phyloP scores from a whole-genome alignment of 2,797 vertebrate species.

The Gastrophryne carolinensis region DNA sequence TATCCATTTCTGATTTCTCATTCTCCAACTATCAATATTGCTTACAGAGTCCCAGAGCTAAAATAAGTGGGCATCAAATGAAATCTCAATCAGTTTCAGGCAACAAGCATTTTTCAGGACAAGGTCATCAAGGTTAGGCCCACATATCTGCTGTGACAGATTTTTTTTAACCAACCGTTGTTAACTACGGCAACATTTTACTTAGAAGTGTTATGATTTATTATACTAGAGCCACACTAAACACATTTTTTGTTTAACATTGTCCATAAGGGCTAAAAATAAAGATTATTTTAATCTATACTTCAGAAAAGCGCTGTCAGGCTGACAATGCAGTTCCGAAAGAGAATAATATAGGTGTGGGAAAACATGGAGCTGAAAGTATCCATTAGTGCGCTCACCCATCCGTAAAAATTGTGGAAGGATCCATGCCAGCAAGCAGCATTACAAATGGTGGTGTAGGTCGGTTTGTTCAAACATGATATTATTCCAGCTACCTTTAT shows the following conservation, averaged over 20 bases:
- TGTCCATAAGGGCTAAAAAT: neutral
- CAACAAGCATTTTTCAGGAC: no score
- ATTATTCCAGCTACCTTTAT: slow-evolving; percentile 3
- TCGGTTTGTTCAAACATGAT: slow-evolving; percentile 11
- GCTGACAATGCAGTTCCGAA: slow-evolving; percentile 24
- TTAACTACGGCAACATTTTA: no score
- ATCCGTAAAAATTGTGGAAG: slow-evolving; percentile 21
- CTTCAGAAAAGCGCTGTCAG: slow-evolving; percentile 14
- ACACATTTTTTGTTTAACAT: neutral
- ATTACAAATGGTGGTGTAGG: slow-evolving; percentile 32
- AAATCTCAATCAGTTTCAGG: no score
- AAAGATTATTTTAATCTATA: neutral
- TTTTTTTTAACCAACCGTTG: no score
- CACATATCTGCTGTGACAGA: no score
- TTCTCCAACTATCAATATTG: no score
- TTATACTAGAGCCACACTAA: no score
- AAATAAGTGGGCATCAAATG: no score
- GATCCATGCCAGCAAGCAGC: neutral
- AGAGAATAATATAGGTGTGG: slow-evolving; percentile 19
- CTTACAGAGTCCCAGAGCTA: no score
- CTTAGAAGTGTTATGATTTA: no score
- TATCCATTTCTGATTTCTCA: no score
- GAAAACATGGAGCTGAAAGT: slow-evolving; percentile 31
- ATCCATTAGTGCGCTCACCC: slow-evolving; percentile 24
- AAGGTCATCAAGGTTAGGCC: no score